Conservation (phyloP, 1,140 invertebrate species). For the Polypedilum pembai region DNA sequence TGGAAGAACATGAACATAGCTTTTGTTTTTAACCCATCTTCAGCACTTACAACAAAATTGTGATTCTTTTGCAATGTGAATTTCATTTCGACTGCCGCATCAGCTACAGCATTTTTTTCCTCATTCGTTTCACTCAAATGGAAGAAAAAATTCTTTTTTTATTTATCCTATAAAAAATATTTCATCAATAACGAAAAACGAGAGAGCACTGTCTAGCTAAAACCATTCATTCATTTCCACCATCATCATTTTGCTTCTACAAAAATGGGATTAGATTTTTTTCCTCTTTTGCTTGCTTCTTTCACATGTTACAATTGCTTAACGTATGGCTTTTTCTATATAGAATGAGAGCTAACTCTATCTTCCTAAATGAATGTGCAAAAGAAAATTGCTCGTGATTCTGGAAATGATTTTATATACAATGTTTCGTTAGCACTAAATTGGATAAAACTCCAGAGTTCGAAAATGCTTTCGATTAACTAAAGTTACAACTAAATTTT, state of each 20-base stretch:
- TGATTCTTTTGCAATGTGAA: no score
- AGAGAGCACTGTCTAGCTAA: not conserved
- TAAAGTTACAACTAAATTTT: no score
- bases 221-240: not conserved
- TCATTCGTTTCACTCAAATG: not conserved
- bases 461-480: no score
- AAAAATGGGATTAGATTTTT: constrained; percentile 7
- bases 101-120: no score
- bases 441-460: no score
- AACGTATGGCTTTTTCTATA: not conserved
- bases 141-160: not conserved
- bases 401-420: not conserved
- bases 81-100: no score
- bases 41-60: no score
- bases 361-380: not conserved
- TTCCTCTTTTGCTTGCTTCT: not conserved
- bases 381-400: constrained; percentile 1
- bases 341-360: not conserved
- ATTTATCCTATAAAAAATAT: constrained; percentile 12
- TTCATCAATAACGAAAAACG: constrained; percentile 20
- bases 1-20: constrained; percentile 10
- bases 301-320: not conserved
- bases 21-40: no score
- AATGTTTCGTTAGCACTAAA: not conserved
- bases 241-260: no score